Base-by-base conservation (phyloP, 2,888 invertebrate species). In the Geophilus truncorum region DNA sequence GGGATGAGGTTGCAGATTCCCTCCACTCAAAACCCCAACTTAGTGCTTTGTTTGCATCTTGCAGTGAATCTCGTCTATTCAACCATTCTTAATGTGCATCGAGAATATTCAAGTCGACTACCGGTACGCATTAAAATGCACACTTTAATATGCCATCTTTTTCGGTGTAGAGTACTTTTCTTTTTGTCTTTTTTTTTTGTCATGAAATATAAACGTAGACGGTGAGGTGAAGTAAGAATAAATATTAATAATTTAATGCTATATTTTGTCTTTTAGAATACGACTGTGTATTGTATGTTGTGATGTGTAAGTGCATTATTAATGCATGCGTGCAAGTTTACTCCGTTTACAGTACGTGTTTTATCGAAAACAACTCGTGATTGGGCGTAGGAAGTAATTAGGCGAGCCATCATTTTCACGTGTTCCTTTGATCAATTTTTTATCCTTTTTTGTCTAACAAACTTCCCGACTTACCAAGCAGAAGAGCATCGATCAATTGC, bases 1-100 rank as follows among this genome's bases (percentile, higher is more conserved):
- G 70, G 25, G 70, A 70, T 70, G 70, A 70, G 70, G 70, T 70
- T 70, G 70, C 70, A 70, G 70, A 70, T 70, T 70, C 70, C 25
- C 25, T 70, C 25, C 70, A 25, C 70, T 70, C 28, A 28, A 70
- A 70, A 70, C 70, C 70, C 28, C 25, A 70, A 70, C 70, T 23
- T 25, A 62, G 25, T 62, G 62, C 62, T 70, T 70, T 70, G 70
- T 70, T 70, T 70, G 70, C 70, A 70, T 70, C 70, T 70, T 70
- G 70, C n/a, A 45, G 45, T 45, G 45, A 45, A 45, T 45, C n/a
- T n/a, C 12, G 45, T 7, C 45, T 45, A 45, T 18, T 45, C 45
- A 18, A 45, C n/a, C 45, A 12, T 45, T 45, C 45, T 45, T 45
- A 45, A 45, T 28, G 70, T 70, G 70, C 70, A 70, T 70, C 70